phyloP scores from a whole-genome alignment of 2,888 invertebrate genomes.

The Tipula vernalis region DNA sequence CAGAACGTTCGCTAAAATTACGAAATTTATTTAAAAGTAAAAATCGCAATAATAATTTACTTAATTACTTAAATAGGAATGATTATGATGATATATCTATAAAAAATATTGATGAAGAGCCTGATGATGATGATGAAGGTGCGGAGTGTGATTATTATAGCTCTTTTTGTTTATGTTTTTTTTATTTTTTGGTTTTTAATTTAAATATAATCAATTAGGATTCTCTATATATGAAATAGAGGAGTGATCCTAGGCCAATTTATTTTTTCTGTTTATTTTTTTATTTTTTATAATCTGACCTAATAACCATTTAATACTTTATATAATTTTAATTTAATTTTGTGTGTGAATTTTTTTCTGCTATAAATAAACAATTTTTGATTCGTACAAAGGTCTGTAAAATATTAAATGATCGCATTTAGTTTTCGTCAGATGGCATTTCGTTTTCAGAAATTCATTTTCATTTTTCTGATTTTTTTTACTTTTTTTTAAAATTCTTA shows the following conservation, averaged over 20 bases:
- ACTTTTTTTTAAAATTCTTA: not conserved
- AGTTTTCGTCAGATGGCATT: not conserved
- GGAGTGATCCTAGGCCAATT: not conserved
- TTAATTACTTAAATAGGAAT: not conserved
- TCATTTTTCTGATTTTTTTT: not conserved
- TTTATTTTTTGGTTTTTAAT: not conserved
- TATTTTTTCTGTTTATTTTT: not conserved
- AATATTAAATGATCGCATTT: not conserved
- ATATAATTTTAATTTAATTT: not conserved
- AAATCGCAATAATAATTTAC: slow-evolving; percentile 27
- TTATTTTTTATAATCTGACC: not conserved
- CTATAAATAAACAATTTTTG: not conserved
- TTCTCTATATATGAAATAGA: not conserved
- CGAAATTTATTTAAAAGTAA: slow-evolving; percentile 22
- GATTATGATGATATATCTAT: not conserved
- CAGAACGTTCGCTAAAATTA: not conserved
- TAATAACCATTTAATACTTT: not conserved
- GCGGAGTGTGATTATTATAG: not conserved
- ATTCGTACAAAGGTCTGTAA: not conserved
- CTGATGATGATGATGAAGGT: not conserved
- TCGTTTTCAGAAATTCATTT: slow-evolving; percentile 10
- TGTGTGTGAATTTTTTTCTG: not conserved
- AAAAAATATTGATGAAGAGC: not conserved
- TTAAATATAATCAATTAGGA: not conserved
- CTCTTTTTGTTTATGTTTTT: not conserved